Conservation (phyloP, 2,113 vertebrate genomes). For the Xiphias gladius region DNA sequence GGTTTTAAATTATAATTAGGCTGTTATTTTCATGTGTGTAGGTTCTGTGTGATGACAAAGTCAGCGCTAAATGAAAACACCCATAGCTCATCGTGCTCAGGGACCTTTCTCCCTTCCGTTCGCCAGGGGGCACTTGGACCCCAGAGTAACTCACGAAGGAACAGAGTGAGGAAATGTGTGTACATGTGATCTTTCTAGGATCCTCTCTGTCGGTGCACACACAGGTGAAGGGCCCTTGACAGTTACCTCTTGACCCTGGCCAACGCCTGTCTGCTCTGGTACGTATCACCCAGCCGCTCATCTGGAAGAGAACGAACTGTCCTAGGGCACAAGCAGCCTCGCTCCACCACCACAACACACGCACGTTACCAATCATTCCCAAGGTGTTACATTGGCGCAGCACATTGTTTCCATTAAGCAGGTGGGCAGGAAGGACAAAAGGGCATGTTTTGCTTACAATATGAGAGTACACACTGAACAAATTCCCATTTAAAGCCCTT, state of each 20-base stretch:
- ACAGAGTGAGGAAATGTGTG: conserved; percentile 19
- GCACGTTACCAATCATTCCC: conserved; percentile 43
- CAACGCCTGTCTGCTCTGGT: conserved; percentile 51
- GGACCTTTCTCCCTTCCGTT: conserved; percentile 49
- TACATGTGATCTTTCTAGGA: conserved; percentile 38
- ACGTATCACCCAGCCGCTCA: conserved; percentile 53
- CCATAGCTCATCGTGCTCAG: not conserved
- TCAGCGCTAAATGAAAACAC: conserved; percentile 34
- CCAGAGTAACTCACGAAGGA: conserved; percentile 27
- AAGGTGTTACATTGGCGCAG: conserved; percentile 48
- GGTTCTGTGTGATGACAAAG: conserved; percentile 41
- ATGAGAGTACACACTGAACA: conserved; percentile 43
- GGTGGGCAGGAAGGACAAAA: conserved; percentile 65
- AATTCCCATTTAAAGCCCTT: conserved; percentile 40
- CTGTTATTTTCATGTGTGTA: conserved; percentile 18
- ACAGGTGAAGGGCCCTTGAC: conserved; percentile 55
- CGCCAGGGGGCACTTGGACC: conserved; percentile 70
- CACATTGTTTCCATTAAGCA: conserved; percentile 58
- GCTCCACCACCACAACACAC: conserved; percentile 23
- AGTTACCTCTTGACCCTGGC: conserved; percentile 58
- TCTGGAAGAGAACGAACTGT: conserved; percentile 65
- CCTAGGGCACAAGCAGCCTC: conserved; percentile 36
- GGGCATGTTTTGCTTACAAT: conserved; percentile 55
- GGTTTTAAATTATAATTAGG: conserved; percentile 51
- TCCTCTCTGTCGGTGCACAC: conserved; percentile 24